Evolutionary conservation across 2,797 vertebrate species (phyloP), one percentile per base, ranked within the genome.

Genomic region (Ceryle rudis): DNA sequence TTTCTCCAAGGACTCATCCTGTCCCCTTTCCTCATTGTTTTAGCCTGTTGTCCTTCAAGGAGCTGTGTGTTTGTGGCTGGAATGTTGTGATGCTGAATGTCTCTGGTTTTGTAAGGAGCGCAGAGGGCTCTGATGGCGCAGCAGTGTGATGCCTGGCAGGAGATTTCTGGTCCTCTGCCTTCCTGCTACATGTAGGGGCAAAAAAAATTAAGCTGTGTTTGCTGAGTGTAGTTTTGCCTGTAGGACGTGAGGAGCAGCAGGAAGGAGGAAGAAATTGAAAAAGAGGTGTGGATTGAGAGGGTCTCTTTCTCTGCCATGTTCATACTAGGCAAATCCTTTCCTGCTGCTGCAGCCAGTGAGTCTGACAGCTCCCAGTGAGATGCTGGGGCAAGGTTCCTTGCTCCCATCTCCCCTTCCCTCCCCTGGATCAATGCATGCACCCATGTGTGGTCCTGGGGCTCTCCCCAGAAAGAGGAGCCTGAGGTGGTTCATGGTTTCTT

Each of bases 161-260:
- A 90, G 51, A 31, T 67, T 89, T 88, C 61, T 94, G 65, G 28
- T 89, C 21, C 58, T 83, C 37, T 72, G 39, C 51, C 41, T 84
- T 84, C 22, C 21, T 81, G 37, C 49, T 46, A 2, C 3, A 0
- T 0, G 0, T 12, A 39, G 52, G 16, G 29, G 17, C 19, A 20
- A 65, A 64, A 55, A 46, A 21, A 0, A 51, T 10, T 16, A 51
- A 29, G 28, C 16, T 18, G 28, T 54, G 28, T n/a, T 54, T 31
- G 49, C 29, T 31, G 49, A 51, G 49, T 28, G 26, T 51, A 51
- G 26, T 28, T 51, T 51, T 51, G 35, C 14, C 46, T 49, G 26
- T 21, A 31, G 15, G 33, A 47, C 3, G 0, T 0, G 5, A 49
- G 15, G 41, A 62, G 35, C 10, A 17, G 46, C n/a, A 33, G 49